These are phyloP conservation scores for Sweltsa coloradensis DNA, from an alignment of 1,140 invertebrate genomes.

Conservation along the genomic window DNA sequence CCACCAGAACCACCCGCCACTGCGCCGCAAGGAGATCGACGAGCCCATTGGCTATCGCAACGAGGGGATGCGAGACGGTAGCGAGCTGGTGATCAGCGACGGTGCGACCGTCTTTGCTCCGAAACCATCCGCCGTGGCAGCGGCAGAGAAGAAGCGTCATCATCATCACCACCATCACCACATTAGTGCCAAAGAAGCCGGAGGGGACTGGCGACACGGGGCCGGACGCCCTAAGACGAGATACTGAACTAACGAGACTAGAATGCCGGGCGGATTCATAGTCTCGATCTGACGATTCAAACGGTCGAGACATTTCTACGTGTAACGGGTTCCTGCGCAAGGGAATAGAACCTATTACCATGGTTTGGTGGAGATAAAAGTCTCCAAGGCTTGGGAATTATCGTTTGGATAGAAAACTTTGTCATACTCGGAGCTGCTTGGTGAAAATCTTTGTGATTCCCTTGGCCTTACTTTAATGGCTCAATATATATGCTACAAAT, in stretches of 20 bases:
- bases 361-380: no score
- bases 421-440: background rate
- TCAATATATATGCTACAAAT: background rate
- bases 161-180: constrained; percentile 78
- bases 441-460: constrained; percentile 17
- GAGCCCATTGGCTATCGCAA: constrained; percentile 34
- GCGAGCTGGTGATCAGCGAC: constrained; percentile 69
- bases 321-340: constrained; percentile 14
- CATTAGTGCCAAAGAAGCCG: constrained; percentile 31
- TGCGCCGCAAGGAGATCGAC: constrained; percentile 55
- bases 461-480: constrained; percentile 21
- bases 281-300: no score
- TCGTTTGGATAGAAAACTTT: background rate
- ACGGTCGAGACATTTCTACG: no score
- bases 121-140: constrained; percentile 22
- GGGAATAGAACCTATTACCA: no score
- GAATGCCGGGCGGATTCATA: constrained; percentile 30
- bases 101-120: constrained; percentile 37
- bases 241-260: constrained; percentile 22
- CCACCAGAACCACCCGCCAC: constrained; percentile 34
- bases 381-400: background rate
- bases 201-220: constrained; percentile 13
- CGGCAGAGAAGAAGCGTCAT: constrained; percentile 53
- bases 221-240: constrained; percentile 20
- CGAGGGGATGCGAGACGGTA: constrained; percentile 62